Conservation (phyloP, 1,140 invertebrate genomes). For the Panulirus ornatus region DNA sequence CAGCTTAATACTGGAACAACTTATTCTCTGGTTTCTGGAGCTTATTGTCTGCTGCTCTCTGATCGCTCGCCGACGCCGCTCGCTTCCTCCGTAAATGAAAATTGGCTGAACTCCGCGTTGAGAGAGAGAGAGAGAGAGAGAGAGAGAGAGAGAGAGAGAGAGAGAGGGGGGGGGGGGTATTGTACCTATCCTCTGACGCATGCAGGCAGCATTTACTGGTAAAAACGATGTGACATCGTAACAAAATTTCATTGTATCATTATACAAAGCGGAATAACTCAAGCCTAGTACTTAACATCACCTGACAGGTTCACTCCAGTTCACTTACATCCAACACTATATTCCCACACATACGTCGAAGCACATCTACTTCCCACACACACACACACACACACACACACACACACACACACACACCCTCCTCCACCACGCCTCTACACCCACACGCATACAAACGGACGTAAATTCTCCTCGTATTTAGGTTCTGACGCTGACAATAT, state of each 20-base stretch:
- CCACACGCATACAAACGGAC: conserved; percentile 46
- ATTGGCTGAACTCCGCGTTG: too few species aligned
- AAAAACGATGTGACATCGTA: too few species aligned
- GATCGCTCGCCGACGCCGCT: too few species aligned
- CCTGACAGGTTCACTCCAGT: too few species aligned
- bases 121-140: conserved; percentile 1
- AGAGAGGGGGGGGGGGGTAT: not conserved
- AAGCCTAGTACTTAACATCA: too few species aligned
- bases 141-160: too few species aligned
- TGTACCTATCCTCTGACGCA: too few species aligned
- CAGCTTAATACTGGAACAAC: conserved; percentile 36
- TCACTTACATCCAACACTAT: not conserved
- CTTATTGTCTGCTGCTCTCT: conserved; percentile 5
- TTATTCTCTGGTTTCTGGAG: conserved; percentile 43
- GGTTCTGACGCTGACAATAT: conserved; percentile 68
- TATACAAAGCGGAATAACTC: too few species aligned
- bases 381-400: conserved; percentile 45
- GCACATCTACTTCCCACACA: conserved; percentile 46
- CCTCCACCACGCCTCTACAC: not conserved
- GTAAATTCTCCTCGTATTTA: conserved; percentile 30
- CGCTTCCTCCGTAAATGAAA: too few species aligned
- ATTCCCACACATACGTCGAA: conserved; percentile 32
- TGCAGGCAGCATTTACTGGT: too few species aligned
- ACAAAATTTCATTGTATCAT: too few species aligned
- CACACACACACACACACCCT: conserved; percentile 21